Evolutionary conservation across 2,113 vertebrate genomes (phyloP).

Genomic region (Cinclus cinclus): DNA sequence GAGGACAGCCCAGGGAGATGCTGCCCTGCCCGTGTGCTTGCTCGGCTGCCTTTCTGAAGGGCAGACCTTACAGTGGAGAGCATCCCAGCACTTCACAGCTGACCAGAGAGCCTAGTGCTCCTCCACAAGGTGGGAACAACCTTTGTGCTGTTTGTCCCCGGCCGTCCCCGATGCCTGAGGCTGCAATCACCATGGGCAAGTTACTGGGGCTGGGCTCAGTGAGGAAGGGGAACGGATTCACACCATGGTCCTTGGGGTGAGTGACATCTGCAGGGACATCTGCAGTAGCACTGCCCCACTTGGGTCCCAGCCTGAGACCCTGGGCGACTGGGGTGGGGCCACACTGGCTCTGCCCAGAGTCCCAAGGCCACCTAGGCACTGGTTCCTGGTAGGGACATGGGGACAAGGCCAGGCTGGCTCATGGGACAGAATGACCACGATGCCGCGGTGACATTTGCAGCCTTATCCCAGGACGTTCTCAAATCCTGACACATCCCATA

Average conservation of each 20-base stretch:
- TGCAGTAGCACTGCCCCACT: rapidly evolving
- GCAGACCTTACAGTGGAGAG: neutral
- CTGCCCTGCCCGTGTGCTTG: rapidly evolving
- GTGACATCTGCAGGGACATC: neutral
- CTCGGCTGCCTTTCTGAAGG: neutral
- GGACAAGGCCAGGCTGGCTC: neutral
- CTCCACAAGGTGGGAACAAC: neutral
- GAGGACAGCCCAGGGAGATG: neutral
- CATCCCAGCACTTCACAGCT: rapidly evolving
- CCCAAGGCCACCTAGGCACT: neutral
- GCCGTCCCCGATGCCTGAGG: rapidly evolving
- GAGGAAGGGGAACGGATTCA: neutral
- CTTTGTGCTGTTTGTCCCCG: neutral
- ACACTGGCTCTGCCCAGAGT: neutral
- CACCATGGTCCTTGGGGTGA: neutral
- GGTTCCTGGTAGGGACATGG: neutral
- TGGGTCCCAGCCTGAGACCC: neutral
- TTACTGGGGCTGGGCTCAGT: neutral
- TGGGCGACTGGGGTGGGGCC: neutral
- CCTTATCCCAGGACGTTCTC: neutral
- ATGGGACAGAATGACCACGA: neutral
- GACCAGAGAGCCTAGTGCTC: neutral
- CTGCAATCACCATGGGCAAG: neutral
- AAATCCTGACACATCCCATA: neutral
- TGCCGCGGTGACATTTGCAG: neutral